Evolutionary conservation across 2,113 vertebrate species (phyloP), one percentile per base, ranked within the genome.

Genomic region (Collichthys lucidus): DNA sequence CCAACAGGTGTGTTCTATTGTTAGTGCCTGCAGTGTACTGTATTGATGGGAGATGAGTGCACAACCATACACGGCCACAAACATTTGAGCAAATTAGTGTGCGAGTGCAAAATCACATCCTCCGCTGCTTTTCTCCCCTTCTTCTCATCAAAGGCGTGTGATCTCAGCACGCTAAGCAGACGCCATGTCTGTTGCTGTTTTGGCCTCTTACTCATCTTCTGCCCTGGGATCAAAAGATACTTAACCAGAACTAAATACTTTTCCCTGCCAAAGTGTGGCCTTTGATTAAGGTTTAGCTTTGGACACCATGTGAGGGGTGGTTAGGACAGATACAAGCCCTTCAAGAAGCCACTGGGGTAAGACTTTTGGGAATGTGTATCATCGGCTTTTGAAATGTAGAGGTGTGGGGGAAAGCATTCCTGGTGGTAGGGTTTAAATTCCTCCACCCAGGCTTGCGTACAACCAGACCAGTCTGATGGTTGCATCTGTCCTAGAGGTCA

Each of bases 1-100:
- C 90, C 90, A 90, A 94, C 94, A 95, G 94, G 92, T 95, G 93
- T 73, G 89, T 68, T 74, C 90, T 93, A 92, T 93, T 93, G 93
- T 93, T 92, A 90, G 90, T 52, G 80, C 57, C 63, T 80, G 80
- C 66, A 74, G 77, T 55, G 55, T 55, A 56, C 66, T 79, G 56
- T 44, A 69, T 53, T 76, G 82, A 84, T 26, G 59, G 67, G 52
- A 72, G 63, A 74, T 47, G 72, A 74, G 46, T 42, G 50, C 70
- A 74, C 68, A 74, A 77, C 88, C 89, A 91, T 90, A 92, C 79
- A 91, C 11, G 52, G 86, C 61, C 31, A 78, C 63, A 72, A 82
- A 77, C 59, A 63, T 86, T 77, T 75, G 64, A 62, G 53, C 65
- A 63, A 77, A 69, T 63, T 49, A 60, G 56, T 52, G 40, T 79